Base-by-base conservation (phyloP, 2,113 vertebrate genomes). In the Sturnus vulgaris region DNA sequence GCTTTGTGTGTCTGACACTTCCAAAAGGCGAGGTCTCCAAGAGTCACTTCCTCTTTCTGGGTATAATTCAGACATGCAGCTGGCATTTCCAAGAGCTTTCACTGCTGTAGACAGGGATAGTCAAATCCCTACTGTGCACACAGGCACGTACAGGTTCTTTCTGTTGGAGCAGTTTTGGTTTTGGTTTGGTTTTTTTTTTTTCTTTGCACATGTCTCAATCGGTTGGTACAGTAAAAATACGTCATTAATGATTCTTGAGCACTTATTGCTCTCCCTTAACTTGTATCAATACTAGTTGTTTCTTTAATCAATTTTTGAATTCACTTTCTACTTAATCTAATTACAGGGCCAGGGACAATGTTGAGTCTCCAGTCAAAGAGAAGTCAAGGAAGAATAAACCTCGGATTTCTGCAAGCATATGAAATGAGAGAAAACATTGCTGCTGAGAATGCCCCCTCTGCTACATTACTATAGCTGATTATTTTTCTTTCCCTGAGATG, bases 81-180 rank as follows among this genome's bases (percentile, higher is more conserved):
- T 39, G 57, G 37, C 37, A 56, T 60, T 64, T 57, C 55, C 50
- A 33, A 25, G 18, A 63, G 44, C 47, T 61, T 39, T 50, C 57
- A 18, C 33, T 47, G 12, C 52, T 82, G 13, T 14, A 63, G 68
- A n/a, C 6, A 49, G 33, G 21, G 40, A 63, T 17, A n/a, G 9
- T 20, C 42, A 8, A 10, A 28, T 27, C 59, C 19, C 33, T 64
- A 1, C 5, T 30, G n/a, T 35, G 42, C 23, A 55, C 52, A 21
- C 3, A 63, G 31, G 28, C 25, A 18, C 4, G 10, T 0, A 0
- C 33, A 47, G 52, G 12, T 39, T 28, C 30, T 64, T 72, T 52
- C 27, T 86, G 20, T 13, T 13, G 39, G 20, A 75, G 56, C 13
- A 63, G 9, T 20, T 53, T 15, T 13, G 30, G 66, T 37, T 72